Base-by-base conservation (phyloP, 2,888 invertebrate species). In the Chouioia cunea region DNA sequence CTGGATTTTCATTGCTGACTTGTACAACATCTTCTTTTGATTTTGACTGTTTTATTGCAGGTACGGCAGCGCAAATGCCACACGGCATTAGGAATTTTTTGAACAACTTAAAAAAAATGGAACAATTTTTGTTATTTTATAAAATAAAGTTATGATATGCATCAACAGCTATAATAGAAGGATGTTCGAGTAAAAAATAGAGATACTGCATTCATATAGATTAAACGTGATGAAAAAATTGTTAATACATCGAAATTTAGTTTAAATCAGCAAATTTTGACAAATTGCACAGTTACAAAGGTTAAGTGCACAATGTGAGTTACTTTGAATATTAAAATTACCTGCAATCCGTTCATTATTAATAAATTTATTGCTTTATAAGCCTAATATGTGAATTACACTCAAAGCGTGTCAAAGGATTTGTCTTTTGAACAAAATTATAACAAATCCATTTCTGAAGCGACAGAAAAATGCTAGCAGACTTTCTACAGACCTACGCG, bases 71-170 rank as follows among this genome's bases (percentile, higher is more conserved):
- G 47, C 83, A 85, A 27, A 85, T 74, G 53, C 85, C 85, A 69
- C 83, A 83, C 44, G 85, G 85, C 80, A 85, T 78, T 72, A 84
- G 71, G 65, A 85, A 81, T 78, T 85, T 85, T 77, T 83, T 85
- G 70, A 83, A 77, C 56, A 85, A 76, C 85, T 85, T 79, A 4
- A 76, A 65, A 57, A 27, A 36, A 36, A 36, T 36, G 36, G 36
- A 36, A 36, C 36, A 6, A 6, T 36, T 36, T 36, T 36, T 6
- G 36, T 36, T 36, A 3, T 8, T 43, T 15, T 44, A 52, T n/a
- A n/a, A n/a, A 27, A 16, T 27, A 48, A 36, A 36, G 4, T 64
- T 12, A 43, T 1, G 46, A 27, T 27, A 2, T 22, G 4, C n/a
- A 54, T 46, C 6, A n/a, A 14, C n/a, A 44, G 20, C 44, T 36